These are phyloP conservation scores for Martes martes DNA, from an alignment of 2,113 vertebrate species.

Conservation along the genomic window DNA sequence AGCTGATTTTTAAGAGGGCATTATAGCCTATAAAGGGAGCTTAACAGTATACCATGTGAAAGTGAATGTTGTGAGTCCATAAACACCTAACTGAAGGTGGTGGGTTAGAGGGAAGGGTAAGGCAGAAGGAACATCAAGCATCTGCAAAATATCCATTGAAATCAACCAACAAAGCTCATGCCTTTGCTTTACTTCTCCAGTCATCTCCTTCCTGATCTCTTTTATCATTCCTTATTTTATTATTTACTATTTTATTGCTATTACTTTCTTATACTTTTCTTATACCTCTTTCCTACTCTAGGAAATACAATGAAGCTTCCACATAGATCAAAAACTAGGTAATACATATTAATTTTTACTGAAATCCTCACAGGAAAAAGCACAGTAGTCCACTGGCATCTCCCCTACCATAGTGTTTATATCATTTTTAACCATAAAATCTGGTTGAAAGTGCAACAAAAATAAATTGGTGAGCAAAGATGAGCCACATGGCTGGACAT, in stretches of 20 bases:
- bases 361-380: conserved; percentile 45
- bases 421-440: conserved; percentile 70
- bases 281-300: not conserved
- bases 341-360: not conserved
- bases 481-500: conserved; percentile 59
- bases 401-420: conserved; percentile 47
- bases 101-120: not conserved
- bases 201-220: not conserved
- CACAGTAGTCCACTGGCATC: conserved; percentile 24
- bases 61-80: not conserved
- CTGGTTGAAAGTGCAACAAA: conserved; percentile 63
- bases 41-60: not conserved
- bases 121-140: not conserved
- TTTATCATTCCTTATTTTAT: not conserved
- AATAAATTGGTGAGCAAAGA: conserved; percentile 55
- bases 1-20: not conserved
- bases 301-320: not conserved
- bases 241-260: not conserved
- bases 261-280: not conserved
- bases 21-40: not conserved
- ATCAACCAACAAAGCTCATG: not conserved
- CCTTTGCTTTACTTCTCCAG: not conserved
- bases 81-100: not conserved
- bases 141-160: not conserved
- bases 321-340: not conserved